A percentile compares a stretch with the other conserved stretches of the same genome.
Conservation (phyloP, 2,113 vertebrate species). For the Dolichotis patagonum region DNA sequence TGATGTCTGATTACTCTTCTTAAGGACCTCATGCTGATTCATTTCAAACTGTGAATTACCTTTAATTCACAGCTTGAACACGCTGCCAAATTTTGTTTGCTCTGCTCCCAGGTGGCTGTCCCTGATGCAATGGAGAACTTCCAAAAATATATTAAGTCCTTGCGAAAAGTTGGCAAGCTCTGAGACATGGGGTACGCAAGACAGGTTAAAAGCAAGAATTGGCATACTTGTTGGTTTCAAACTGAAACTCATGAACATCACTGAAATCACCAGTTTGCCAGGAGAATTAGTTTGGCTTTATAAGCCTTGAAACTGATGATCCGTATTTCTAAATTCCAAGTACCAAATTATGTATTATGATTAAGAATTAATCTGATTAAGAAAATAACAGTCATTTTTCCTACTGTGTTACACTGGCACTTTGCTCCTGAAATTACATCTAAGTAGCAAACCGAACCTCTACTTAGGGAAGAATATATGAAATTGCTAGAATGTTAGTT, state of each 20-base stretch:
- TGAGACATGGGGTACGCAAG: constrained; percentile 64
- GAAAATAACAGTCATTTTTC: constrained; percentile 51
- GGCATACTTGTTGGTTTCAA: constrained; percentile 51
- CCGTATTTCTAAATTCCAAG: constrained; percentile 34
- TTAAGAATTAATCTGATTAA: constrained; percentile 64
- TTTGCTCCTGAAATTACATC: constrained; percentile 46
- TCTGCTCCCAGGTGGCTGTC: constrained; percentile 83
- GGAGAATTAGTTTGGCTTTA: neutral
- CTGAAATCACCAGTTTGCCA: neutral
- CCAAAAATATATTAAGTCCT: constrained; percentile 83
- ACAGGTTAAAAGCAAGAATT: constrained; percentile 67
- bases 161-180: constrained; percentile 76
- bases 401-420: neutral
- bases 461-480: neutral
- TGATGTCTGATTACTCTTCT: constrained; percentile 87
- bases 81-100: constrained; percentile 86
- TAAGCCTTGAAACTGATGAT: constrained; percentile 18
- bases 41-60: constrained; percentile 87
- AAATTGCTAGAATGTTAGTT: constrained; percentile 1
- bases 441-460: constrained; percentile 23
- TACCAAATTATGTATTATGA: constrained; percentile 11
- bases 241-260: constrained; percentile 17
- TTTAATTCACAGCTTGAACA: constrained; percentile 87
- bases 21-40: constrained; percentile 85
- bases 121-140: constrained; percentile 83